Percentiles rank a stretch among this genome's conserved stretches.
These are phyloP conservation scores for Sapajus apella DNA, from an alignment of 2,113 vertebrate species.

Conservation along the genomic window DNA sequence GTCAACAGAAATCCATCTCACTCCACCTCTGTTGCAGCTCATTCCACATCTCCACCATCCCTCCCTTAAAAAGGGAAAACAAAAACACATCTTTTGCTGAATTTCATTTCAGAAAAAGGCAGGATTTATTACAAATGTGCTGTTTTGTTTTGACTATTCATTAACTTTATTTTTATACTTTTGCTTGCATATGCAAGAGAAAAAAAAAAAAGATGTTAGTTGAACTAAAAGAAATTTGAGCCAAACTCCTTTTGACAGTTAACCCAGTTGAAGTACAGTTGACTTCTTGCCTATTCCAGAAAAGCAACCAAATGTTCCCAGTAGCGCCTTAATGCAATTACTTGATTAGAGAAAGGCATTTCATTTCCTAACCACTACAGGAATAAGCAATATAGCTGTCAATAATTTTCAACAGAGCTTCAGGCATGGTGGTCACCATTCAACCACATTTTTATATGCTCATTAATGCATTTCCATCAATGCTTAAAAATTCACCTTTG, in stretches of 20 bases:
- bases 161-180: conserved; percentile 11
- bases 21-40: rapidly evolving
- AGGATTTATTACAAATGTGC: neutral
- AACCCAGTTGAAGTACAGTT: conserved; percentile 75
- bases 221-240: conserved; percentile 77
- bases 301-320: conserved; percentile 80
- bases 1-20: neutral
- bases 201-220: neutral
- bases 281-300: conserved; percentile 65
- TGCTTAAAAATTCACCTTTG: conserved; percentile 60
- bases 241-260: conserved; percentile 83
- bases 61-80: neutral
- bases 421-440: conserved; percentile 73
- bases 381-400: conserved; percentile 89
- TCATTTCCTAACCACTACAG: conserved; percentile 85
- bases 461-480: conserved; percentile 82
- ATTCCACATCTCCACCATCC: neutral
- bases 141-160: neutral
- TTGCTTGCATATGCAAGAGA: neutral
- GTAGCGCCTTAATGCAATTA: conserved; percentile 84
- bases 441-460: conserved; percentile 83
- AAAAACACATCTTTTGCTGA: conserved; percentile 12
- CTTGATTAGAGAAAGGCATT: conserved; percentile 83
- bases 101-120: neutral
- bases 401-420: conserved; percentile 81